phyloP scores from a whole-genome alignment of 1,140 invertebrate species.

The Procambarus clarkii region DNA sequence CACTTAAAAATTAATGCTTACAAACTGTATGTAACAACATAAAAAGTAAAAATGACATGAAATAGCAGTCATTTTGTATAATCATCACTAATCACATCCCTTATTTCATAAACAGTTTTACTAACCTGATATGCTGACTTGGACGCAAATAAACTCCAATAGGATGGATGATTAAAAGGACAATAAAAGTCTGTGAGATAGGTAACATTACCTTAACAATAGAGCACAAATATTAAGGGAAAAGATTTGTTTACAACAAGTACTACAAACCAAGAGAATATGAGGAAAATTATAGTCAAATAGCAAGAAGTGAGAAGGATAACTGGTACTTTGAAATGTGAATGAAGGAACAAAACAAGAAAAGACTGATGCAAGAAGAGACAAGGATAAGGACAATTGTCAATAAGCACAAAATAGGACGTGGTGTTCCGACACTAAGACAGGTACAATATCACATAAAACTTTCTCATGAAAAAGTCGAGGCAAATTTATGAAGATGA shows the following conservation, averaged over 20 bases:
- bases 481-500: not conserved
- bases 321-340: no score
- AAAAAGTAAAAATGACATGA: not conserved
- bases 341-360: not conserved
- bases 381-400: not conserved
- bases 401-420: not conserved
- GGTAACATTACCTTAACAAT: not conserved
- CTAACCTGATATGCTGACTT: not conserved
- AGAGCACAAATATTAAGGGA: not conserved
- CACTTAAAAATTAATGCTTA: not conserved
- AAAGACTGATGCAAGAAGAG: not conserved
- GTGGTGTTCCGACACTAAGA: no score
- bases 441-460: not conserved
- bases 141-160: constrained; percentile 15
- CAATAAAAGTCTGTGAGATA: not conserved
- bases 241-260: not conserved
- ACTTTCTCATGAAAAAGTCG: not conserved
- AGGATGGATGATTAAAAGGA: constrained; percentile 1
- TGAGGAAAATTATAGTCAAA: not conserved
- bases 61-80: not conserved
- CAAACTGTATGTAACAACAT: not conserved
- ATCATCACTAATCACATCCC: not conserved
- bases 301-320: not conserved
- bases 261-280: not conserved
- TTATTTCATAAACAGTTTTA: not conserved